phyloP scores from a whole-genome alignment of 2,888 invertebrate genomes.

The Nezara viridula region DNA sequence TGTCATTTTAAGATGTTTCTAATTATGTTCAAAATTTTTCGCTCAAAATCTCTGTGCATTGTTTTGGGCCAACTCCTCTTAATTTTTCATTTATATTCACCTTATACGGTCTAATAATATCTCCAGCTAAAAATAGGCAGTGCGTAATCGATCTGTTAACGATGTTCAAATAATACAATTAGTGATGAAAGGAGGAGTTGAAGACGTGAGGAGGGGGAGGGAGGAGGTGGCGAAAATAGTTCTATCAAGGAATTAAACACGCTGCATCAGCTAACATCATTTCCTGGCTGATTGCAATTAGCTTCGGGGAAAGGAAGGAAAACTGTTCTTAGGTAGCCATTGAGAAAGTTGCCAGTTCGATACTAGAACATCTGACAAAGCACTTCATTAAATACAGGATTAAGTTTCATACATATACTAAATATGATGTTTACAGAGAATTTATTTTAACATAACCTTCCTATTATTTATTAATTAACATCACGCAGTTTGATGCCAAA shows the following conservation, averaged over 20 bases:
- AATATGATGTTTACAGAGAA: too few relatives aligned
- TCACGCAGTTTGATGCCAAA: too few relatives aligned
- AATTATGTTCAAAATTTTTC: too few relatives aligned
- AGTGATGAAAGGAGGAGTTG: background rate
- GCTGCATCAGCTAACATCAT: constrained; percentile 17
- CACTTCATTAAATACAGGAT: background rate
- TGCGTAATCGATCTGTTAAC: background rate
- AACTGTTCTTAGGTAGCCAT: background rate
- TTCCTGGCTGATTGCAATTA: constrained; percentile 24
- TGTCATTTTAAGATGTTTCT: too few relatives aligned
- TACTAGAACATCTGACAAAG: background rate
- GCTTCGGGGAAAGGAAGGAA: background rate
- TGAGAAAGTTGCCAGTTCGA: background rate
- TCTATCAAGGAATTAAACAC: constrained; percentile 10
- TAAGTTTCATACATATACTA: too few relatives aligned
- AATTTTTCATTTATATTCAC: background rate
- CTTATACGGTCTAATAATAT: background rate
- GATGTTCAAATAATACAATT: constrained; percentile 10
- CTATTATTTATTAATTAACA: too few relatives aligned
- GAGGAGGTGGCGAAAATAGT: background rate
- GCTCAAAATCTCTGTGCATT: too few relatives aligned
- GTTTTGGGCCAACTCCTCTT: background rate
- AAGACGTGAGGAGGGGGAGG: background rate
- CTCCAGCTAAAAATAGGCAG: background rate
- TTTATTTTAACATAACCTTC: too few relatives aligned